phyloP scores from a whole-genome alignment of 2,113 vertebrate genomes.

The Bolborhynchus lineola region DNA sequence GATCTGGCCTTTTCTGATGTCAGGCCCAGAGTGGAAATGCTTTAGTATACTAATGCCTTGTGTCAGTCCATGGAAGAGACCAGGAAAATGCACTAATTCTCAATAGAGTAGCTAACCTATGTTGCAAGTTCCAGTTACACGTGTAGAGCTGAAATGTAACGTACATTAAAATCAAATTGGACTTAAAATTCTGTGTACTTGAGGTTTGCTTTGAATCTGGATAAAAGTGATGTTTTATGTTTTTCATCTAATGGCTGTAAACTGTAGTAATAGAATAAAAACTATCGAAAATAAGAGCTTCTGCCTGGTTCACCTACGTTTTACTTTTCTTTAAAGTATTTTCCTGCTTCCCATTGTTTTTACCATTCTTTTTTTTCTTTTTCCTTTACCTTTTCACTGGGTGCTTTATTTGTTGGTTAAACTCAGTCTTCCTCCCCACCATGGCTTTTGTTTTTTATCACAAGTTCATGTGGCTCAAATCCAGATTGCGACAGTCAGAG shows the following conservation, averaged over 20 bases:
- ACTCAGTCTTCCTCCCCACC: conserved; percentile 76
- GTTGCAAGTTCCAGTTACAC: conserved; percentile 55
- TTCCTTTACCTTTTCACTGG: conserved; percentile 55
- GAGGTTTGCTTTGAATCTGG: conserved; percentile 74
- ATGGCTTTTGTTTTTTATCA: conserved; percentile 87
- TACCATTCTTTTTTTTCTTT: background rate
- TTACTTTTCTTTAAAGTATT: conserved; percentile 55
- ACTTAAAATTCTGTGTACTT: conserved; percentile 68
- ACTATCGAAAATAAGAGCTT: conserved; percentile 76
- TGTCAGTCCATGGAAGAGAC: background rate
- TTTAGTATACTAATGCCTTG: background rate
- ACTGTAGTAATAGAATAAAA: conserved; percentile 94
- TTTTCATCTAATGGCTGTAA: conserved; percentile 90
- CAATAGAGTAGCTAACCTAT: conserved; percentile 30
- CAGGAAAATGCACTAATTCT: conserved; percentile 35
- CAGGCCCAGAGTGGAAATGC: background rate
- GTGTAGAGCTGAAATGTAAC: conserved; percentile 64
- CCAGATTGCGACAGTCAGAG: conserved; percentile 93
- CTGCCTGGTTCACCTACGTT: conserved; percentile 85
- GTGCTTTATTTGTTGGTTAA: conserved; percentile 68
- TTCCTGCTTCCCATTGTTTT: conserved; percentile 13
- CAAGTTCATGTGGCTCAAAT: conserved; percentile 90
- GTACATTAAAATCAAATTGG: conserved; percentile 44
- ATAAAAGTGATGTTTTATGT: conserved; percentile 83
- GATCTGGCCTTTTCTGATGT: background rate